A percentile compares a stretch with the other conserved stretches of the same genome.
phyloP scores from a whole-genome alignment of 1,140 invertebrate species.

The Bombus picipes region DNA sequence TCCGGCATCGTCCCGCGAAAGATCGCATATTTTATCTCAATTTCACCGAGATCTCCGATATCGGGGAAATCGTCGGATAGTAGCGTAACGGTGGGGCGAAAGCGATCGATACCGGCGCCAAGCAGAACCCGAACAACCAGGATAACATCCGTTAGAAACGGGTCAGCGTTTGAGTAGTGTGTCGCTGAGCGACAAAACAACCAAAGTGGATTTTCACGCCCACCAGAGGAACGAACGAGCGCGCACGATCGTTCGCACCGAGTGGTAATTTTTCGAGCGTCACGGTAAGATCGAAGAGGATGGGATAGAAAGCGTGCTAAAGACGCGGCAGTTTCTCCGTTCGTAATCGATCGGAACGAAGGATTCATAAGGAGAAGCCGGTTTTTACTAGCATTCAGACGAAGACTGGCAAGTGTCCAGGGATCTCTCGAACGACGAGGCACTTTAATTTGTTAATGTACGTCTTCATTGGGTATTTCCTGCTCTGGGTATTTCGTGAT shows the following conservation, averaged over 20 bases:
- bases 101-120: constrained; percentile 40
- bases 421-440: constrained; percentile 70
- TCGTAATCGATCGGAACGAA: neutral
- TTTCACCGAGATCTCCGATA: constrained; percentile 35
- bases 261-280: neutral
- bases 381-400: constrained; percentile 49
- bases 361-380: constrained; percentile 5
- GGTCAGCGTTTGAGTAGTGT: constrained; percentile 54
- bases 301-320: neutral
- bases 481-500: constrained; percentile 76
- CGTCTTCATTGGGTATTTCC: constrained; percentile 79
- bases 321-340: neutral
- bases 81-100: neutral
- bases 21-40: constrained; percentile 35
- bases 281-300: neutral
- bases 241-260: neutral
- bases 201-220: constrained; percentile 15
- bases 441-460: constrained; percentile 80
- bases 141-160: constrained; percentile 52
- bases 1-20: neutral
- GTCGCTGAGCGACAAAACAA: constrained; percentile 52
- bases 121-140: constrained; percentile 38
- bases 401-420: constrained; percentile 74
- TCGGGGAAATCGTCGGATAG: constrained; percentile 45
- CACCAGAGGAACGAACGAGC: neutral